Evolutionary conservation across 2,888 invertebrate species (phyloP), one percentile per base, ranked within the genome.

Genomic region (Orchesella flavescens): DNA sequence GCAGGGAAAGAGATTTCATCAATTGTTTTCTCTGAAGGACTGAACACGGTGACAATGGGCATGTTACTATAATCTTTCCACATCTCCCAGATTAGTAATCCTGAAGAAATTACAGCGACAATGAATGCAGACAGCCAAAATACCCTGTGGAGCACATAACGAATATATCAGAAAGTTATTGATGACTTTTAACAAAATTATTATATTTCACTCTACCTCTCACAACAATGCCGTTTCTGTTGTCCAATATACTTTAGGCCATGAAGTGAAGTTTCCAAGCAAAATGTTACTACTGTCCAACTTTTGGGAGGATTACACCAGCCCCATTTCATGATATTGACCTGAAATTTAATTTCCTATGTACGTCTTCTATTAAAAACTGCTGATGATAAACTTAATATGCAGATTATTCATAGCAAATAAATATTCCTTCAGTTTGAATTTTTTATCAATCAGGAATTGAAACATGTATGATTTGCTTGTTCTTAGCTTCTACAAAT

Each of bases 1-100:
- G 85, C 85, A 7, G 87, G 87, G 81, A 87, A 87, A n/a, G 87
- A 84, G 7, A 87, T 86, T 21, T 84, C 83, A n/a, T 72, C 49
- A 10, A 84, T 75, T 13, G 44, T 57, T 10, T 61, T 84, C 69
- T 86, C 84, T n/a, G 71, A 43, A 0, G 86, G 79, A 23, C 78
- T 83, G 66, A 87, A 87, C 0, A 85, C 78, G 0, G 86, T 86
- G 2, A 87, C 81, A 19, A 87, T 81, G 1, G 87, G 87, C 63
- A 69, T 85, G 19, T 46, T 53, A 12, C 44, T 68, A 66, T 85
- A 87, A 13, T 75, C 80, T 21, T 55, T 46, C 79, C 81, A 86
- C 74, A 87, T 69, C 13, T 83, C 55, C 10, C 49, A 59, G 19
- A 87, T 87, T 21, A 86, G 68, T 1, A 68, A 34, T 5, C 43